These are phyloP conservation scores for Folsomia candida DNA, from an alignment of 2,888 invertebrate genomes.

Conservation along the genomic window DNA sequence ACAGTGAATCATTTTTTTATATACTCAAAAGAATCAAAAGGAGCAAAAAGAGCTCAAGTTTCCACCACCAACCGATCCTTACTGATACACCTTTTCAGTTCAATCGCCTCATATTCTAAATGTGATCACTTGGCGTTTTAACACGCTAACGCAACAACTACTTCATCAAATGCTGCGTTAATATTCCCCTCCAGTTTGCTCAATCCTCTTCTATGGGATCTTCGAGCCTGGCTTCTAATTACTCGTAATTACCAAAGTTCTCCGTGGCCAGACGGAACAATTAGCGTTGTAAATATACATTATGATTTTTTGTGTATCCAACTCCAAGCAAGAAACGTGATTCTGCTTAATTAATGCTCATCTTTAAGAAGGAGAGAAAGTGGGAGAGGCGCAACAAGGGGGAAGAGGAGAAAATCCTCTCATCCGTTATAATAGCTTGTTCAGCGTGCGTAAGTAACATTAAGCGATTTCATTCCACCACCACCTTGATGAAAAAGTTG, in stretches of 20 bases:
- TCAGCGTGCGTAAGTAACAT: not conserved
- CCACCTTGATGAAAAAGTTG: too few relatives aligned
- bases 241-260: constrained; percentile 15
- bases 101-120: too few relatives aligned
- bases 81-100: too few relatives aligned
- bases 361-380: not conserved
- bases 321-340: constrained; percentile 2
- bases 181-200: too few relatives aligned
- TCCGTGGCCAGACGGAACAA: not conserved
- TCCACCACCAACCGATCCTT: too few relatives aligned
- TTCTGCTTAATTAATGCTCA: constrained; percentile 13
- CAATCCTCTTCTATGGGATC: too few relatives aligned
- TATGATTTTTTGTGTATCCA: constrained; percentile 14
- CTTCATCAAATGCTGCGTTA: too few relatives aligned
- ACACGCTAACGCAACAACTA: too few relatives aligned
- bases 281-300: constrained; percentile 17
- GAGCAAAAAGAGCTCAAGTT: constrained; percentile 9
- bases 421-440: constrained; percentile 1
- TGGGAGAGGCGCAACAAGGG: not conserved
- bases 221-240: too few relatives aligned
- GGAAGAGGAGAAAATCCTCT: not conserved
- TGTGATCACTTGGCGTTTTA: too few relatives aligned
- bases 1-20: too few relatives aligned
- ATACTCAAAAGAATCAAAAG: too few relatives aligned
- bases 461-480: not conserved